Evolutionary conservation across 2,888 invertebrate genomes (phyloP).

Genomic region (Osmoderma eremita): DNA sequence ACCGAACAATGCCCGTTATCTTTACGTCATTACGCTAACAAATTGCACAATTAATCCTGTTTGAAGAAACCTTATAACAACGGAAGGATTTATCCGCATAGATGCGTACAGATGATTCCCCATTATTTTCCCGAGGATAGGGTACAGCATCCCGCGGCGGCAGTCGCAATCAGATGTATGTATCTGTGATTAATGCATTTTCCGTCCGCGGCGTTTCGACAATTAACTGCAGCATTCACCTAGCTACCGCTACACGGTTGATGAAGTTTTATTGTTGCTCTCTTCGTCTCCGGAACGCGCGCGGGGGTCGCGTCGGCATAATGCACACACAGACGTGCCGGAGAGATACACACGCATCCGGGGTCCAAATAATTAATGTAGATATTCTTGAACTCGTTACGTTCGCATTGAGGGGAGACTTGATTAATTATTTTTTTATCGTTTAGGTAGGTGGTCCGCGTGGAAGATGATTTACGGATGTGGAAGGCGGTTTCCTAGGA

Average conservation of each 20-base stretch:
- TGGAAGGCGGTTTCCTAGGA: conserved; percentile 14
- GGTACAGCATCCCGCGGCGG: conserved; percentile 6
- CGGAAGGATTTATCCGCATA: neutral
- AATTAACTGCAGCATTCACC: conserved; percentile 43
- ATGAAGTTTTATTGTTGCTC: conserved; percentile 40
- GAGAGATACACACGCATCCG: conserved; percentile 28
- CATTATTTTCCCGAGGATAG: conserved; percentile 33
- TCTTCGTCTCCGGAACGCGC: too few relatives aligned
- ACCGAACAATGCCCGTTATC: conserved; percentile 43
- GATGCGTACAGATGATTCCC: conserved; percentile 25
- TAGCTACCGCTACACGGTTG: conserved; percentile 38
- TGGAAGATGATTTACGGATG: conserved; percentile 24
- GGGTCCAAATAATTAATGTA: conserved; percentile 35
- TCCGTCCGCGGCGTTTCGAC: conserved; percentile 38
- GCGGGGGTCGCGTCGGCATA: neutral
- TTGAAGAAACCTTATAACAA: conserved; percentile 39
- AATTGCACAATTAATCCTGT: conserved; percentile 48
- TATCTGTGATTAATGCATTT: conserved; percentile 41
- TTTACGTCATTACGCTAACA: conserved; percentile 45
- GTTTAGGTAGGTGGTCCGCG: conserved; percentile 38
- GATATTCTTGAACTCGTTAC: conserved; percentile 43
- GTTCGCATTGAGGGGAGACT: conserved; percentile 39
- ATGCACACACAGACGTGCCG: neutral
- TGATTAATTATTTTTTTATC: conserved; percentile 42
- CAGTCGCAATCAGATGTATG: conserved; percentile 39